Evolutionary conservation across 2,888 invertebrate species (phyloP), one percentile per base, ranked within the genome.

Genomic region (Tetranychus truncatus): DNA sequence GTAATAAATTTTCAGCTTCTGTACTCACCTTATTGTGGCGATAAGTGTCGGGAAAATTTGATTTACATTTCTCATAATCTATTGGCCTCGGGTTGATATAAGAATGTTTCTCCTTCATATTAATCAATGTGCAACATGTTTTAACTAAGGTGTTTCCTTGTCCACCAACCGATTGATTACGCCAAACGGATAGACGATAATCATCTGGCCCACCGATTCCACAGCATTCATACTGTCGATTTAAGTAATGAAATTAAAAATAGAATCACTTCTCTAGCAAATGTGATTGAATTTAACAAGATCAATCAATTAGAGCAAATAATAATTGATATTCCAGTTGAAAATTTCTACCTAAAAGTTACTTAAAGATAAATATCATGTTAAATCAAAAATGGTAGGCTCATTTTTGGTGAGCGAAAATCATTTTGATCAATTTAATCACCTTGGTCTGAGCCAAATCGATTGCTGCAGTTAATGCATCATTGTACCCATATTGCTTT

Each of bases 401-500:
- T 34, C 34, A 4, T 34, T 0, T 34, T 34, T 34, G 34, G 34
- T 34, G 34, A 34, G 34, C 34, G 3, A 1, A 34, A 34, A 34
- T 4, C 3, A 0, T 72, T 66, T 75, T 44, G 71, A 34, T 34
- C 34, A 34, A 5, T 34, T 34, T 34, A 34, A 55, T 55, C 74
- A 78, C 79, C 74, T 77, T 78, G 8, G 77, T 77, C 74, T 78
- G 79, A n/a, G 77, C 78, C 34, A 80, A 79, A 78, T 85, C 84
- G 74, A 85, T 80, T 74, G 85, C 84, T 66, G 82, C 81, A 73
- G 84, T 85, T 78, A 85, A 84, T 7, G 80, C 79, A 1, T 80
- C 76, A 77, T 81, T 81, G 74, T 82, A 80, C 6, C 84, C 84
- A 75, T 84, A 84, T 24, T 82, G 80, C n/a, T 80, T 78, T 65